A percentile compares a stretch with the other conserved stretches of the same genome.
Conservation (phyloP, 2,113 vertebrate genomes). For the Microcebus jonahi region DNA sequence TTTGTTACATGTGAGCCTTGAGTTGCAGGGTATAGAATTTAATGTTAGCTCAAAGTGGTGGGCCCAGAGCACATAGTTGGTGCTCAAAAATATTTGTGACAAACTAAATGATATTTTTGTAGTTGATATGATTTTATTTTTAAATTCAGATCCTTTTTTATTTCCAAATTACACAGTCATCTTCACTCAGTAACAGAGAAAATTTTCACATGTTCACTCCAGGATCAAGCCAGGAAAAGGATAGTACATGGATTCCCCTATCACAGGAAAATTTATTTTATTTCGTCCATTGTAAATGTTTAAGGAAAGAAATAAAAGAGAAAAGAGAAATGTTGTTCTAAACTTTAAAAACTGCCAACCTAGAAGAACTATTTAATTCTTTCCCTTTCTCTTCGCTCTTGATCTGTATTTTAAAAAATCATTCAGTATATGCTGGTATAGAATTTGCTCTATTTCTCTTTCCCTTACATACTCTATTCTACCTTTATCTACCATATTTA, state of each 20-base stretch:
- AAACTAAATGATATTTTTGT: not conserved
- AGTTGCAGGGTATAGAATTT: not conserved
- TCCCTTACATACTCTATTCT: not conserved
- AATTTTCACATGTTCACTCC: not conserved
- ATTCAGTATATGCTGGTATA: not conserved
- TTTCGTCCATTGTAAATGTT: not conserved
- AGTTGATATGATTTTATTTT: not conserved
- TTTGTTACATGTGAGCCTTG: not conserved
- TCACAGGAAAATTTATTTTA: not conserved
- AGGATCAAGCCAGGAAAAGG: not conserved
- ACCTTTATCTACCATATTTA: not conserved
- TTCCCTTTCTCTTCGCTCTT: not conserved
- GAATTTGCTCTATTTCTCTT: constrained; percentile 24
- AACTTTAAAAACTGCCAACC: not conserved
- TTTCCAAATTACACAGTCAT: not conserved
- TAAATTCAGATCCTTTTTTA: not conserved
- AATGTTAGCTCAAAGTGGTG: not conserved
- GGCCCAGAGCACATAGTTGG: not conserved
- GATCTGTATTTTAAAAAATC: not conserved
- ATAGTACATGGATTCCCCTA: not conserved
- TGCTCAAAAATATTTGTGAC: not conserved
- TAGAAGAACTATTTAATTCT: not conserved
- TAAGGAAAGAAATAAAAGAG: not conserved
- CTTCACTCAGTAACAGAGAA: not conserved
- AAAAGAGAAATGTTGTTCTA: not conserved